Conservation (phyloP, 2,113 vertebrate species). For the Sialia sialis region DNA sequence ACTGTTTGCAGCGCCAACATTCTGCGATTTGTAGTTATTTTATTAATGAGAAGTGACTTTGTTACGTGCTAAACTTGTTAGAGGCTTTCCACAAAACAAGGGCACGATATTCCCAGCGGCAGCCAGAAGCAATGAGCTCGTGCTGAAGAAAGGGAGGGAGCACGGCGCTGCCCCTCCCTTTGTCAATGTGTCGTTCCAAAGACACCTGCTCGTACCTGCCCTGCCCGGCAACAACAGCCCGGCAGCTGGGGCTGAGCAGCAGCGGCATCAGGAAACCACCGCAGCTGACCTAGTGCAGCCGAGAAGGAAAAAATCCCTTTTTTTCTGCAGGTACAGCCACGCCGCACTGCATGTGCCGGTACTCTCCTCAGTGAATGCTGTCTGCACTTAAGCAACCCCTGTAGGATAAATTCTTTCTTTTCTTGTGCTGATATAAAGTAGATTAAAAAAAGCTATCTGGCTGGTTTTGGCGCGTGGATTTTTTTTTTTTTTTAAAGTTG, state of each 20-base stretch:
- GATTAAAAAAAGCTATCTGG: background rate
- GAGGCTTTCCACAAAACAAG: background rate
- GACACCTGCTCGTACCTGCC: fast-evolving
- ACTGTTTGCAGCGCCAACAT: background rate
- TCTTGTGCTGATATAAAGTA: background rate
- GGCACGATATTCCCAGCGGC: fast-evolving
- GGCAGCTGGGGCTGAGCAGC: fast-evolving
- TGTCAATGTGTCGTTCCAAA: fast-evolving
- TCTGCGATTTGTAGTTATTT: background rate
- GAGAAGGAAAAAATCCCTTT: fast-evolving
- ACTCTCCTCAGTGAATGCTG: fast-evolving
- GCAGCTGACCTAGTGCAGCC: too few species aligned
- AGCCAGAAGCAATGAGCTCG: background rate
- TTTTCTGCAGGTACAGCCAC: background rate
- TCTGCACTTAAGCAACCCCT: background rate
- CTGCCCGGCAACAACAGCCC: fast-evolving
- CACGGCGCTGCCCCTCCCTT: fast-evolving
- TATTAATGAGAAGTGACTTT: background rate
- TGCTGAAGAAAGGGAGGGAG: background rate
- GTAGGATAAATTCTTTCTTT: background rate
- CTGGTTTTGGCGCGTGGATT: background rate
- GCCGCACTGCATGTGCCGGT: background rate
- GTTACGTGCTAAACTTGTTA: background rate
- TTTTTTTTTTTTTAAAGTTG: background rate
- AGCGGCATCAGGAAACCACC: fast-evolving